phyloP scores from a whole-genome alignment of 2,797 vertebrate species.

The Tokudaia tokunoshimensis region DNA sequence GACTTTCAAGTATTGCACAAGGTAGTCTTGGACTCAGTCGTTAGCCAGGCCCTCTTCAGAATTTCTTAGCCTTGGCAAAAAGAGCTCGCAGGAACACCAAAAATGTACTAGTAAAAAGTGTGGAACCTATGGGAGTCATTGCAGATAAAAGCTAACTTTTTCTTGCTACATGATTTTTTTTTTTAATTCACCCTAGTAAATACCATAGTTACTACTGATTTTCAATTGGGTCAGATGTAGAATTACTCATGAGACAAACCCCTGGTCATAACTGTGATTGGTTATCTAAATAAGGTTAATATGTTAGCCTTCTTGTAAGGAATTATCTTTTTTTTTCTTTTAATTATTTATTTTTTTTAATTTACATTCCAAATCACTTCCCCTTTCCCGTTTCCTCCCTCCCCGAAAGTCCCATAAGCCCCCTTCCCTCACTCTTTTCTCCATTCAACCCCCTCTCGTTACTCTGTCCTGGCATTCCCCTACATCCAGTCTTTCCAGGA shows the following conservation, averaged over 20 bases:
- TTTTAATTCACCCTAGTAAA: neutral
- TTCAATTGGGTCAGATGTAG: no score
- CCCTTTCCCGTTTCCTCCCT: no score
- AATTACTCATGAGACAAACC: neutral
- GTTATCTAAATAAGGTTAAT: neutral
- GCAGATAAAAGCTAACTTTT: neutral
- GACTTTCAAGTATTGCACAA: neutral
- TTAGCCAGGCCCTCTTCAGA: neutral
- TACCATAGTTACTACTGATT: neutral
- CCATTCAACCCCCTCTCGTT: no score
- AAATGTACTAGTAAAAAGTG: neutral
- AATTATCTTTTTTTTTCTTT: no score
- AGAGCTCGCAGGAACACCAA: neutral
- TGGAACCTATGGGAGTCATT: neutral
- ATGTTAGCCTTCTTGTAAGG: neutral
- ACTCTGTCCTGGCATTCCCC: no score
- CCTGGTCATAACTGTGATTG: neutral
- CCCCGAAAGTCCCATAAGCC: no score
- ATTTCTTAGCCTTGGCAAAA: neutral
- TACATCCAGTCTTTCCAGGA: no score
- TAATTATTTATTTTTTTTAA: no score
- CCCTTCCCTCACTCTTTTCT: no score
- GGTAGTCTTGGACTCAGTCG: neutral
- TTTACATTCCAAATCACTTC: no score
- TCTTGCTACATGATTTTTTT: neutral